Base-by-base conservation (phyloP, 2,113 vertebrate species). In the Cricetomys ansorgei region DNA sequence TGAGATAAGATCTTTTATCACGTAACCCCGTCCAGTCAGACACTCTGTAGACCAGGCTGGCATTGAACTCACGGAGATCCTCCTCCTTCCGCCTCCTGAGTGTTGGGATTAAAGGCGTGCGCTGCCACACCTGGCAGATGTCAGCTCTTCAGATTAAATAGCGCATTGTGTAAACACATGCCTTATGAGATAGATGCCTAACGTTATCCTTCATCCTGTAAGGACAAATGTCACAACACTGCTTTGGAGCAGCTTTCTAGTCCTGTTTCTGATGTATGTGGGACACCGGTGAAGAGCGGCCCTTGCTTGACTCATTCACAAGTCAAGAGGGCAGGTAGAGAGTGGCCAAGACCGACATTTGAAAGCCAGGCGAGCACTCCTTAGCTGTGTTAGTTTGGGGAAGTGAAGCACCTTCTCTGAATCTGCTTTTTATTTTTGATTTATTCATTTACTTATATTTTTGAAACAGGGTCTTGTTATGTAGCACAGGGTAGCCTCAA, bases 321-420 rank as follows among this genome's bases (percentile, higher is more conserved):
- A 96, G n/a, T 81, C 9, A 59, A 12, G 21, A 55, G n/a, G 57
- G 37, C 77, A 80, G 13, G 57, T 34, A 64, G 16, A 19, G 69
- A 83, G 75, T 34, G n/a, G 43, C 89, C 16, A 70, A 53, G 79
- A 81, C 50, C 85, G 70, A 75, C 19, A 15, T 89, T 67, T 72
- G 34, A 62, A 89, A 95, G 62, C 67, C 59, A 25, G 40, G 53
- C 48, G 4, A 83, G 59, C 19, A 48, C 9, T 67, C 89, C 17
- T 89, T 86, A 59, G 84, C 79, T 95, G 29, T 91, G 59, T 95
- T 77, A 76, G 29, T 73, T 83, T 89, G 43, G 37, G 9, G 62
- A 57, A 89, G 1, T 70, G n/a, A 37, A 0, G 67, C 88, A 59
- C 75, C 43, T 91, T 88, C 27, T 91, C 55, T 73, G 59, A 43